Base-by-base conservation (phyloP, 1,140 invertebrate species). In the Zeugodacus cucurbitae region DNA sequence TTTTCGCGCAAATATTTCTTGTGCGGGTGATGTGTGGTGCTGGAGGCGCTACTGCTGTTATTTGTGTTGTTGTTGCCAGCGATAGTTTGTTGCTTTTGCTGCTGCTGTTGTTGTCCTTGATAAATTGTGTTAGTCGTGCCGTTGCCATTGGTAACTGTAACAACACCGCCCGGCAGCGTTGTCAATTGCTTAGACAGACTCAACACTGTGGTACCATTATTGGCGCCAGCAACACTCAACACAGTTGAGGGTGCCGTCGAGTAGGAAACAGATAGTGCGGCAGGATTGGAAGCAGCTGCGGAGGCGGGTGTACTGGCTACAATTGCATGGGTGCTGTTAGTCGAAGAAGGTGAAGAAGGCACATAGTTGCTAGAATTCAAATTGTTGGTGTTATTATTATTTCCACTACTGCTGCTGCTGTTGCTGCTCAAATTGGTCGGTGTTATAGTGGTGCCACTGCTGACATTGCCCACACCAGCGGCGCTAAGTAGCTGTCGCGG, bases 1-100 rank as follows among this genome's bases (percentile, higher is more conserved):
- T 93, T 93, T 62, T 93, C 92, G 29, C 92, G 92, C 87, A 93
- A 64, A 90, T 93, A 93, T 88, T 93, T 93, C 70, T 93, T 93
- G 70, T 93, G 92, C 86, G 92, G 92, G 89, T 93, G 92, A 89
- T 93, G 92, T 62, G 92, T 91, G 67, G 90, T 90, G 78, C 89
- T 90, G 26, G 58, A 88, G 10, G 44, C 67, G 41, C 70, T 88
- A 6, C 26, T 88, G 20, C 44, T 78, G 85, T 2, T 87, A 37
- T 62, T 89, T 20, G 29, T 67, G 22, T 26, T 82, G 48, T 37
- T 88, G 54, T 59, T 88, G 20, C 48, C 20, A 14, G 20, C 67
- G 37, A 26, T 86, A 17, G 57, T 41, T 54, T 48, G 41, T 59
- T 74, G 58, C 54, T 82, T 59, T 37, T 88, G 37, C 11, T 88